Conservation (phyloP, 2,888 invertebrate species). For the Macaria notata region DNA sequence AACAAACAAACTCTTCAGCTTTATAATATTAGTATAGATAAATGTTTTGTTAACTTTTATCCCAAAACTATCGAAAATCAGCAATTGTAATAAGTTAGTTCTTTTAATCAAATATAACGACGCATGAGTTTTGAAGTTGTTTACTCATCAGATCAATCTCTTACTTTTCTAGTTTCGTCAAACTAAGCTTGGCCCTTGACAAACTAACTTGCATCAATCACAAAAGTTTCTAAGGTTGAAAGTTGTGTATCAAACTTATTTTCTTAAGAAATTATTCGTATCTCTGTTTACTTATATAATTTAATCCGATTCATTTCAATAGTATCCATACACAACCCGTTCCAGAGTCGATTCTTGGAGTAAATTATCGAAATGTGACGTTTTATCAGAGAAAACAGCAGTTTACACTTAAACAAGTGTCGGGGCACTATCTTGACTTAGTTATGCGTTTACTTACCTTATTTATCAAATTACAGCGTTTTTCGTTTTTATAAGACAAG, state of each 20-base stretch:
- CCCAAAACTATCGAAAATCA: no score
- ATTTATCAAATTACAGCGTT: constrained; percentile 60
- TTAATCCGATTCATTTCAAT: constrained; percentile 54
- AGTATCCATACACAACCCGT: constrained; percentile 52
- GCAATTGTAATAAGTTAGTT: constrained; percentile 25
- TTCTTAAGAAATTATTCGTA: constrained; percentile 9
- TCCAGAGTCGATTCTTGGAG: constrained; percentile 46
- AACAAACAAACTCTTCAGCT: no score
- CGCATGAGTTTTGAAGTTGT: constrained; percentile 33
- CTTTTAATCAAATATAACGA: constrained; percentile 28
- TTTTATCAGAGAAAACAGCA: constrained; percentile 77
- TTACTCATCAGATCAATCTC: constrained; percentile 37
- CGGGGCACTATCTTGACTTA: constrained; percentile 59
- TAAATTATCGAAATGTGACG: constrained; percentile 78
- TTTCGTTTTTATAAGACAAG: constrained; percentile 26
- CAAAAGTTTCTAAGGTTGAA: constrained; percentile 15
- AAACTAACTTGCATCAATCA: constrained; percentile 8
- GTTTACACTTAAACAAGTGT: constrained; percentile 80
- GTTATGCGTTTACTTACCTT: constrained; percentile 72
- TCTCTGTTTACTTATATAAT: constrained; percentile 44
- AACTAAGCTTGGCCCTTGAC: constrained; percentile 21
- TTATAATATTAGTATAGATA: no score
- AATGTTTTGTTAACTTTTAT: no score
- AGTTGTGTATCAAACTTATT: constrained; percentile 2
- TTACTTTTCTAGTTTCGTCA: constrained; percentile 24